Evolutionary conservation across 1,140 invertebrate species (phyloP).

Genomic region (Chironomus striatipennis): DNA sequence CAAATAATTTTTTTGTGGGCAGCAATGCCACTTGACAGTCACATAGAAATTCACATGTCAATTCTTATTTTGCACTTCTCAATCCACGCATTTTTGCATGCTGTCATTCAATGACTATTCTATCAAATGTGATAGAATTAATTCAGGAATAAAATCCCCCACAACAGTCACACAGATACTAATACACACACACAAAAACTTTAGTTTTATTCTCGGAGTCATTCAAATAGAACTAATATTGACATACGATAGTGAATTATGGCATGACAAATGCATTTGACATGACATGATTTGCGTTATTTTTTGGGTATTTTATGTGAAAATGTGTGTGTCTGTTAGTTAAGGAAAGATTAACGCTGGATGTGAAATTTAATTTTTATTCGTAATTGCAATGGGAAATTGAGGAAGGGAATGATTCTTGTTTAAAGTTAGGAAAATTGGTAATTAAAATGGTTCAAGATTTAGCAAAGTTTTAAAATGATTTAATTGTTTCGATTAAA

Average conservation of each 20-base stretch:
- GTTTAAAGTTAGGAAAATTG: too few relatives aligned
- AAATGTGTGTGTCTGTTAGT: neutral
- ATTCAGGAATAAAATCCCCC: neutral
- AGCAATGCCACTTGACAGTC: neutral
- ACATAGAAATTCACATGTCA: neutral
- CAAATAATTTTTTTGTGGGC: neutral
- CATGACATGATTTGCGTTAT: conserved; percentile 20
- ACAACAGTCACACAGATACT: too few relatives aligned
- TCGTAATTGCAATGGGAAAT: neutral
- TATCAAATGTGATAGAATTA: neutral
- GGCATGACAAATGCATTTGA: conserved; percentile 17
- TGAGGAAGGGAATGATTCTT: too few relatives aligned
- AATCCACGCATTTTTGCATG: neutral
- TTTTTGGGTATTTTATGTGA: neutral
- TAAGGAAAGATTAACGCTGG: neutral
- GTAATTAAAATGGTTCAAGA: too few relatives aligned
- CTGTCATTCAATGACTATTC: neutral
- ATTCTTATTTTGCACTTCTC: neutral
- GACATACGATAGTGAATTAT: conserved; percentile 23
- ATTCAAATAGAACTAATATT: conserved; percentile 18
- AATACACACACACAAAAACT: neutral
- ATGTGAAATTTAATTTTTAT: neutral
- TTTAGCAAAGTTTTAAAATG: too few relatives aligned
- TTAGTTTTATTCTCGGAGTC: neutral
- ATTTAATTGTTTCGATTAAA: too few relatives aligned